A percentile compares a stretch with the other conserved stretches of the same genome.
phyloP scores from a whole-genome alignment of 2,888 invertebrate genomes.

The Cabera pusaria region DNA sequence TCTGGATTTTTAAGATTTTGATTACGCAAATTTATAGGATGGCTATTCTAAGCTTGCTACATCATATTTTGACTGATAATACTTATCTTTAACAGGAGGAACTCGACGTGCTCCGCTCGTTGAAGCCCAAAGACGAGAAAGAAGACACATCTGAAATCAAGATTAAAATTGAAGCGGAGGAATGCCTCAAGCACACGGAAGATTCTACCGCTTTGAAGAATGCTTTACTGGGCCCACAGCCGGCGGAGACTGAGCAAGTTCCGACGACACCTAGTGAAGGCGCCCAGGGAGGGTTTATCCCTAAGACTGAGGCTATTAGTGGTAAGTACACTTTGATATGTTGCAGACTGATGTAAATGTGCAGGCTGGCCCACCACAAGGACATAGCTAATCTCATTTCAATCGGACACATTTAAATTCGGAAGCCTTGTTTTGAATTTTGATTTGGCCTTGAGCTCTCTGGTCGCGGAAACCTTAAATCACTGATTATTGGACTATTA shows the following conservation, averaged over 20 bases:
- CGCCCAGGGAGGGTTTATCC: slow-evolving; percentile 10
- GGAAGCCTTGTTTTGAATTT: no score
- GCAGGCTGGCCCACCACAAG: no score
- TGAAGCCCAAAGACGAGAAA: slow-evolving; percentile 86
- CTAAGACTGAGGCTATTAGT: slow-evolving; percentile 62
- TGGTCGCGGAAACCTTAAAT: no score
- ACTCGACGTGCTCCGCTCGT: slow-evolving; percentile 86
- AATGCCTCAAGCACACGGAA: slow-evolving; percentile 67
- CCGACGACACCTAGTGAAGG: slow-evolving; percentile 46
- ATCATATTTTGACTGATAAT: no score
- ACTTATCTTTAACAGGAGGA: slow-evolving; percentile 81
- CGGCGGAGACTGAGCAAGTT: slow-evolving; percentile 51
- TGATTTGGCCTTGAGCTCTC: no score
- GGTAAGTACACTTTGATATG: slow-evolving; percentile 42
- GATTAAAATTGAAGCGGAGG: slow-evolving; percentile 59
- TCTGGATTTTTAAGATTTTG: no score
- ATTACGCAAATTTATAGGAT: no score
- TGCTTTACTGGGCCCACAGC: slow-evolving; percentile 71
- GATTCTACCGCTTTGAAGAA: slow-evolving; percentile 75
- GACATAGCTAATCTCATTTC: no score
- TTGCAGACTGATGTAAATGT: no score
- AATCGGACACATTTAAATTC: no score
- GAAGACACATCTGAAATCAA: slow-evolving; percentile 53
- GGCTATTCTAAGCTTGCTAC: no score
- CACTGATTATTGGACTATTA: no score